A percentile compares a stretch with the other conserved stretches of the same genome.
These are phyloP conservation scores for Tetragonula carbonaria DNA, from an alignment of 2,888 invertebrate species.

Conservation along the genomic window DNA sequence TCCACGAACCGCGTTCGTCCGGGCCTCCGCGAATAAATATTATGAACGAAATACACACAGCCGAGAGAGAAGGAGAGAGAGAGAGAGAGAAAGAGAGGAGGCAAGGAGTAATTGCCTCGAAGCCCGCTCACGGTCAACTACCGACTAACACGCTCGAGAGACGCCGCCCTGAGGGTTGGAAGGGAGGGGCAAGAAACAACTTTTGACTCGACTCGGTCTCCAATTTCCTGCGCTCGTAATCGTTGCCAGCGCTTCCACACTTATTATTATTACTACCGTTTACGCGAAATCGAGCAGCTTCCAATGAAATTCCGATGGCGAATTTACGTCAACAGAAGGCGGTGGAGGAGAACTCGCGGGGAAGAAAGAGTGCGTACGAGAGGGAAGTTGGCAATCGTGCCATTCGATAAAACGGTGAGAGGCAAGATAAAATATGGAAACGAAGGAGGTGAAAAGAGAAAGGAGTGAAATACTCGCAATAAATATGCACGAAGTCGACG, in stretches of 20 bases:
- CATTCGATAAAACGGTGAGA: neutral
- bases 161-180: slow-evolving; percentile 12
- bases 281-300: slow-evolving; percentile 12
- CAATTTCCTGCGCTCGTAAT: slow-evolving; percentile 54
- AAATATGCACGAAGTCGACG: neutral
- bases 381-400: neutral
- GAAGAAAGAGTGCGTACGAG: neutral
- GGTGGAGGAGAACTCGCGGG: neutral
- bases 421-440: neutral
- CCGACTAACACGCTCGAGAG: slow-evolving; percentile 1
- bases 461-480: neutral
- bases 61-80: too few relatives aligned
- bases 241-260: slow-evolving; percentile 48
- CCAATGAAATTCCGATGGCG: slow-evolving; percentile 28
- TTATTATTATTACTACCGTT: slow-evolving; percentile 41
- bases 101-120: slow-evolving; percentile 2
- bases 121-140: neutral
- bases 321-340: slow-evolving; percentile 3
- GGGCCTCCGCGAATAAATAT: slow-evolving; percentile 32
- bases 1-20: neutral
- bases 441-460: neutral
- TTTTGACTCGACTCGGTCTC: slow-evolving; percentile 25
- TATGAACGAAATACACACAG: slow-evolving; percentile 8
- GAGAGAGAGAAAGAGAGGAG: too few relatives aligned
- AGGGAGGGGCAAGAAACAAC: slow-evolving; percentile 27